A percentile compares a stretch with the other conserved stretches of the same genome.
Evolutionary conservation across 2,113 vertebrate genomes (phyloP).

Genomic region (Ictidomys tridecemlineatus): DNA sequence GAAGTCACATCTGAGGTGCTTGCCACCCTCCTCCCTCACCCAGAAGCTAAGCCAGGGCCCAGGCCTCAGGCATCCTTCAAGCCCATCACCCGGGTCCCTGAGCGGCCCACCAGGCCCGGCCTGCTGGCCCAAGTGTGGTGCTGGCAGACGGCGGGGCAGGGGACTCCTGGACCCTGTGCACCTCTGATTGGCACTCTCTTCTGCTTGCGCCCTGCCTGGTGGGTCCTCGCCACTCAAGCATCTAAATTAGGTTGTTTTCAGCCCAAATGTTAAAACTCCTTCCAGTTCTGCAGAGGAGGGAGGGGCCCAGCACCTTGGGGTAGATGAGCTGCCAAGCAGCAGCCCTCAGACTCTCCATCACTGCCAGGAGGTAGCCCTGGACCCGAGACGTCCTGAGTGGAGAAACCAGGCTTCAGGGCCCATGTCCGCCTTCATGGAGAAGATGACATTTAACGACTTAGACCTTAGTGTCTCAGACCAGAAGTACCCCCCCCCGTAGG

Average conservation of each 20-base stretch:
- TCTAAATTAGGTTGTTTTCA: background rate
- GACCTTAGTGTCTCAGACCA: background rate
- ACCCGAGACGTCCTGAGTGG: accelerated
- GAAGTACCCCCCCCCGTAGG: background rate
- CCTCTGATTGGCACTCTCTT: background rate
- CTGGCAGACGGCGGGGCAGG: background rate
- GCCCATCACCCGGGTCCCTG: background rate
- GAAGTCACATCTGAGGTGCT: background rate
- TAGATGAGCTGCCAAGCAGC: accelerated
- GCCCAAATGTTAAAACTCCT: background rate
- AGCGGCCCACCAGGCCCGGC: background rate
- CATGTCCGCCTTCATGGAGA: too few species aligned
- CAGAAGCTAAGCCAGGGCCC: background rate
- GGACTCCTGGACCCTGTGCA: accelerated
- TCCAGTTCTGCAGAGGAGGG: too few species aligned
- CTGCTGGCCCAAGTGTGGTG: too few species aligned
- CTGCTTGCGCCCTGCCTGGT: background rate
- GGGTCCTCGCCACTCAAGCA: background rate
- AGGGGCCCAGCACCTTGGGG: accelerated
- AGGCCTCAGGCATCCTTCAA: background rate
- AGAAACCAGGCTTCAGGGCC: background rate
- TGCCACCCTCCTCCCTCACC: background rate
- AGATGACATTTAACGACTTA: background rate
- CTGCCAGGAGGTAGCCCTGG: background rate
- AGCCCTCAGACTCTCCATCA: accelerated